Evolutionary conservation across 2,797 vertebrate species (phyloP).

Genomic region (Pyrocephalus nanus): DNA sequence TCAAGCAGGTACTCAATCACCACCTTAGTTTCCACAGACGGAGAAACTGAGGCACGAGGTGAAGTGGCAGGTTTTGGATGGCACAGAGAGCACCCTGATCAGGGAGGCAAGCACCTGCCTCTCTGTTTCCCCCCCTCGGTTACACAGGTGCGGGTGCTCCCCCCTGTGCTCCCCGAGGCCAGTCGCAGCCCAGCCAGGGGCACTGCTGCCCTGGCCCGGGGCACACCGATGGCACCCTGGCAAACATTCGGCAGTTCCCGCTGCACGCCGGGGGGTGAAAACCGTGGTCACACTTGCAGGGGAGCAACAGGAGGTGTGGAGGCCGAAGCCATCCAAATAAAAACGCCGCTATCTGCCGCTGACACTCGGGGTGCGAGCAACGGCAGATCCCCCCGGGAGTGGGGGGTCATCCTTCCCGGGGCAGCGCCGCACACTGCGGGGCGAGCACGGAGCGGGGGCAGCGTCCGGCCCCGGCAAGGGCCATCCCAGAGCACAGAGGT

Average conservation of each 20-base stretch:
- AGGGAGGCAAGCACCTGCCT: background rate
- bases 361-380: background rate
- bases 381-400: background rate
- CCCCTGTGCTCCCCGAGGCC: background rate
- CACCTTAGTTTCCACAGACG: background rate
- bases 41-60: background rate
- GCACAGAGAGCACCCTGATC: fast-evolving
- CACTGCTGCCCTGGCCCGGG: background rate
- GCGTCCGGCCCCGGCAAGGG: fast-evolving
- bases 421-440: fast-evolving
- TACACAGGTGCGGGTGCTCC: background rate
- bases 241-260: background rate
- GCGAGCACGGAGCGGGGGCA: background rate
- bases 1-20: background rate
- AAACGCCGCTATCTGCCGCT: background rate
- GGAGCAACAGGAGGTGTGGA: background rate
- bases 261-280: fast-evolving
- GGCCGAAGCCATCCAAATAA: background rate
- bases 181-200: fast-evolving
- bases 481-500: too few species aligned
- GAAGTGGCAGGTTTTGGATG: fast-evolving
- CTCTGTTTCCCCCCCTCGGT: fast-evolving
- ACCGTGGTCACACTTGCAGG: fast-evolving
- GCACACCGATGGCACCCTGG: fast-evolving
- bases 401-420: background rate